phyloP scores from a whole-genome alignment of 2,797 vertebrate genomes.

The Cirrhinus mrigala region DNA sequence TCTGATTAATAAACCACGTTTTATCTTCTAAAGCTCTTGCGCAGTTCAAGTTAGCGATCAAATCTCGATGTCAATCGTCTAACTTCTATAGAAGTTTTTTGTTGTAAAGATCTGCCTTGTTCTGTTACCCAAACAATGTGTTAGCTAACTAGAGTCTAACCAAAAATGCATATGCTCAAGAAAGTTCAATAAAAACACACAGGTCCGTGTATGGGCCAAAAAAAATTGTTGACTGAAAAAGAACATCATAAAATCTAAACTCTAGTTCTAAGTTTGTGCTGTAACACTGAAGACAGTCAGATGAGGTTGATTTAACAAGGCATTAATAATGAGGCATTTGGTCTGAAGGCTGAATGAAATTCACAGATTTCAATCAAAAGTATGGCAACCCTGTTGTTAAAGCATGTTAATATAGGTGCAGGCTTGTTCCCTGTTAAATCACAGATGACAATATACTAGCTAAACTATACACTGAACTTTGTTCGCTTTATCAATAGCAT shows the following conservation, averaged over 20 bases:
- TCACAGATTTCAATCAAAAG: slow-evolving; percentile 25
- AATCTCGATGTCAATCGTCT: slow-evolving; percentile 21
- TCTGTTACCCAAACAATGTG: background rate
- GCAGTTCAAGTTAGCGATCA: slow-evolving; percentile 19
- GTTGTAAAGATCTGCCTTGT: slow-evolving; percentile 21
- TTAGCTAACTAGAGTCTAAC: background rate
- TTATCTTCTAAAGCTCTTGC: slow-evolving; percentile 22
- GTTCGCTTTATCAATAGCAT: slow-evolving; percentile 25
- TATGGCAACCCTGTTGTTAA: slow-evolving; percentile 28
- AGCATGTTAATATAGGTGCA: slow-evolving; percentile 1
- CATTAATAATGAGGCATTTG: slow-evolving; percentile 22
- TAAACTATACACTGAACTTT: slow-evolving; percentile 36
- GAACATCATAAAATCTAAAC: background rate
- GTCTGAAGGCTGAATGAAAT: slow-evolving; percentile 39
- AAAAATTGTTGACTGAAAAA: background rate
- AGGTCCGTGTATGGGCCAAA: background rate
- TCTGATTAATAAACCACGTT: slow-evolving; percentile 34
- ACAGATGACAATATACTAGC: slow-evolving; percentile 15
- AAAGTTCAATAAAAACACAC: background rate
- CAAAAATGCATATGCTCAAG: slow-evolving; percentile 18
- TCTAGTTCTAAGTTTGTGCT: background rate
- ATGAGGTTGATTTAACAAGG: background rate
- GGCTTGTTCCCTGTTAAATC: slow-evolving; percentile 21
- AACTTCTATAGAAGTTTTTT: slow-evolving; percentile 4
- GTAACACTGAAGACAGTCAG: slow-evolving; percentile 18